phyloP scores from a whole-genome alignment of 1,140 invertebrate species.

The Phymorhynchus buccinoides region DNA sequence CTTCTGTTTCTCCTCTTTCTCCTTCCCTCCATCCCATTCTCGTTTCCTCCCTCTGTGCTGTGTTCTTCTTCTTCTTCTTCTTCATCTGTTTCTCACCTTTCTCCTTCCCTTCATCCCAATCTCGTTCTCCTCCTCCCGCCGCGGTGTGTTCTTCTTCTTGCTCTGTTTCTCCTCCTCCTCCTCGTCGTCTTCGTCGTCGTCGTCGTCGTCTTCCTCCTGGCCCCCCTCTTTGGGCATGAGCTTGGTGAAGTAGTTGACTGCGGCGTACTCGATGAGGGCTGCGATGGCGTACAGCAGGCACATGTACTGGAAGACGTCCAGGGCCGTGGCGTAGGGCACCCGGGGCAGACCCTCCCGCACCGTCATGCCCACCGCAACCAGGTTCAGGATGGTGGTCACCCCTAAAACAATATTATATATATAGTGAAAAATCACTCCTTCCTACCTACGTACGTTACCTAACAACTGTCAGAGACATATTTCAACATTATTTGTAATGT shows the following conservation, averaged over 20 bases:
- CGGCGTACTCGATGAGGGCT: conserved; percentile 92
- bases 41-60: too few relatives aligned
- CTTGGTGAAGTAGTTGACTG: conserved; percentile 95
- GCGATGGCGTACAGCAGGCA: conserved; percentile 95
- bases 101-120: too few relatives aligned
- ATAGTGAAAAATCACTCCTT: too few relatives aligned
- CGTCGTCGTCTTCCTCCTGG: conserved; percentile 45
- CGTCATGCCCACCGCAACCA: conserved; percentile 78
- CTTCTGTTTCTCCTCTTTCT: not conserved
- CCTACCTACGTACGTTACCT: too few relatives aligned
- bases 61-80: too few relatives aligned
- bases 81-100: too few relatives aligned
- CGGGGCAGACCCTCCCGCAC: conserved; percentile 77
- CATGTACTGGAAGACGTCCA: conserved; percentile 94
- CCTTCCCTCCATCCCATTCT: not conserved
- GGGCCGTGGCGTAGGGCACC: conserved; percentile 86
- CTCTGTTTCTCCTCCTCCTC: conserved; percentile 28
- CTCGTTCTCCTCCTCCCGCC: not conserved
- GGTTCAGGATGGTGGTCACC: conserved; percentile 79
- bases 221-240: conserved; percentile 63
- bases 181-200: conserved; percentile 48
- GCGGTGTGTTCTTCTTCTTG: not conserved
- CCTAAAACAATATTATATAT: conserved; percentile 72
- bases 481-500: too few relatives aligned
- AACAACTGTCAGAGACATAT: too few relatives aligned